phyloP scores from a whole-genome alignment of 1,140 invertebrate species.

The Drosophila ambigua region DNA sequence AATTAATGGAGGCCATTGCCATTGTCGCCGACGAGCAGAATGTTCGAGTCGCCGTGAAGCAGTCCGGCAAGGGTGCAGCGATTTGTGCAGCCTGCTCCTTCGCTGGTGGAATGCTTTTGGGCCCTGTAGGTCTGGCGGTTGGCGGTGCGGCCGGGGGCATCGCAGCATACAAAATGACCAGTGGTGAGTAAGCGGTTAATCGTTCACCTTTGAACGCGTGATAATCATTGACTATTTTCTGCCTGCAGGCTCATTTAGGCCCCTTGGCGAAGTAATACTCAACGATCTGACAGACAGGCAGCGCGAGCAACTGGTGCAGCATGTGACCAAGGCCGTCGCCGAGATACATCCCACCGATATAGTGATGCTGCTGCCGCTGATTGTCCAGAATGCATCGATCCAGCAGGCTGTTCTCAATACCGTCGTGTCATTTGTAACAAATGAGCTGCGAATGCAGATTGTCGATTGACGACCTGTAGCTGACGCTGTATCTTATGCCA shows the following conservation, averaged over 20 bases:
- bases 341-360: constrained; percentile 70
- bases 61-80: constrained; percentile 74
- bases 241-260: constrained; percentile 61
- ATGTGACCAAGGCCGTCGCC: constrained; percentile 62
- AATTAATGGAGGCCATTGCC: constrained; percentile 75
- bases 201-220: neutral
- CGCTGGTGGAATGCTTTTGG: constrained; percentile 70
- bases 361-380: constrained; percentile 68
- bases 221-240: neutral
- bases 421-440: constrained; percentile 66
- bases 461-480: constrained; percentile 56
- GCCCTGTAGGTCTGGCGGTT: constrained; percentile 73
- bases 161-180: constrained; percentile 74
- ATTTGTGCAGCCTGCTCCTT: constrained; percentile 78
- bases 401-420: constrained; percentile 73
- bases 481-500: neutral
- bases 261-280: constrained; percentile 72
- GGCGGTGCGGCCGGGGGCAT: constrained; percentile 77
- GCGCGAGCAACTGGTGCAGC: constrained; percentile 68
- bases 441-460: constrained; percentile 75
- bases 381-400: constrained; percentile 62
- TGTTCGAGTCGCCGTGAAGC: constrained; percentile 71
- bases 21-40: constrained; percentile 73
- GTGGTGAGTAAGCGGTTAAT: constrained; percentile 44
- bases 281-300: constrained; percentile 75